These are phyloP conservation scores for Rhizomys pruinosus DNA, from an alignment of 2,113 vertebrate genomes.

Conservation along the genomic window DNA sequence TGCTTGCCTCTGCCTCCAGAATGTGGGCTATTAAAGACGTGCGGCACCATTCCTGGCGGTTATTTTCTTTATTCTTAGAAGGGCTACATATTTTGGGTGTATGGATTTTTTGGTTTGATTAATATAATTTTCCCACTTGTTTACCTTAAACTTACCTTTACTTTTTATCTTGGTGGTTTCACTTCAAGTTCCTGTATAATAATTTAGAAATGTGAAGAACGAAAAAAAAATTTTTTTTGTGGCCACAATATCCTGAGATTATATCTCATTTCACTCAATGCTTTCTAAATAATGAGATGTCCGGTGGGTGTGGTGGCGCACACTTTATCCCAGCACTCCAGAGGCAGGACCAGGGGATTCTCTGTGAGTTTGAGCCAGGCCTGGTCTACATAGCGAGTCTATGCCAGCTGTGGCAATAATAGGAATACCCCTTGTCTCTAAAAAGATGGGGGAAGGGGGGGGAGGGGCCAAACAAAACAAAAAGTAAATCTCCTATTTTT, in stretches of 20 bases:
- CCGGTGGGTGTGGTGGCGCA: no score
- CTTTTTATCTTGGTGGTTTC: background rate
- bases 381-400: no score
- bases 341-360: no score
- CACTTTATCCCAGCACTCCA: no score
- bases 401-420: no score
- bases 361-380: no score
- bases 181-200: background rate
- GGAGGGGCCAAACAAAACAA: background rate
- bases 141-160: background rate
- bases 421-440: no score
- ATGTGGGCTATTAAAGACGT: no score
- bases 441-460: no score
- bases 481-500: background rate
- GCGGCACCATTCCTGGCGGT: no score
- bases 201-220: constrained; percentile 1
- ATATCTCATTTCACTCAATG: background rate
- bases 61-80: constrained; percentile 47
- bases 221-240: constrained; percentile 8
- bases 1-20: no score
- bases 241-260: background rate
- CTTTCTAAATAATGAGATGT: no score
- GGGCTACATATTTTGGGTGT: background rate
- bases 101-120: constrained; percentile 22
- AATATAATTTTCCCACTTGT: background rate